Conservation (phyloP, 2,113 vertebrate species). For the Cynoglossus semilaevis region DNA sequence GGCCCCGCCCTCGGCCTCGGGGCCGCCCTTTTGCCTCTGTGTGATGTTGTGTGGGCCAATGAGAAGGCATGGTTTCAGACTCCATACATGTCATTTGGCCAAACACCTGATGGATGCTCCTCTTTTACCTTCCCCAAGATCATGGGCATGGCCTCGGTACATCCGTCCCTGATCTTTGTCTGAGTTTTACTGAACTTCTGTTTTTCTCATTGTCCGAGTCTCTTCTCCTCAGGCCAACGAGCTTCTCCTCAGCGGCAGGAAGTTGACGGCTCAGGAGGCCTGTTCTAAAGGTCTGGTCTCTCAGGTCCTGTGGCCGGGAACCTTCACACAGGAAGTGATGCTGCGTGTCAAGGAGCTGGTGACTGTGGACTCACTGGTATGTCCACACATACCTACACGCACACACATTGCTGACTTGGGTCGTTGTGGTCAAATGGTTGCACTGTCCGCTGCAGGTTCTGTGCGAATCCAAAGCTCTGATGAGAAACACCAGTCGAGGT, state of each 20-base stretch:
- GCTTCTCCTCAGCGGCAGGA: conserved; percentile 93
- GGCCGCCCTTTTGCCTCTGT: conserved; percentile 92
- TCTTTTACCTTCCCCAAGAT: conserved; percentile 92
- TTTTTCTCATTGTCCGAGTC: not conserved
- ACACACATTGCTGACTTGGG: too few relatives aligned
- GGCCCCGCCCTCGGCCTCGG: conserved; percentile 94
- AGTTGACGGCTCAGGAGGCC: conserved; percentile 94
- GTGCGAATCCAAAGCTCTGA: conserved; percentile 92
- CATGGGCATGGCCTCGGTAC: conserved; percentile 94
- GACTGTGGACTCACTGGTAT: conserved; percentile 89
- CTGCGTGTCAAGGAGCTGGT: conserved; percentile 94
- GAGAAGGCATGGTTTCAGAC: conserved; percentile 99
- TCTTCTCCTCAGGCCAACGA: conserved; percentile 85
- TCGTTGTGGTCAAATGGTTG: not conserved
- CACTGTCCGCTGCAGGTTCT: conserved; percentile 81
- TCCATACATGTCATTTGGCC: conserved; percentile 91
- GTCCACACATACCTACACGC: not conserved
- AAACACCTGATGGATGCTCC: conserved; percentile 94
- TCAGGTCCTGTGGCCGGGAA: conserved; percentile 96
- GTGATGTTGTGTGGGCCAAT: conserved; percentile 97
- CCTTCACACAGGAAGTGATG: conserved; percentile 97
- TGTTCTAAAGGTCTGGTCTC: conserved; percentile 95
- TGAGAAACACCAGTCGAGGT: conserved; percentile 85
- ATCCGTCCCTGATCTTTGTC: too few relatives aligned
- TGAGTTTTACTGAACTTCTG: too few relatives aligned